Percentiles rank a stretch among this genome's conserved stretches.
Evolutionary conservation across 2,797 vertebrate genomes (phyloP).

Genomic region (Darevskia nairensis): DNA sequence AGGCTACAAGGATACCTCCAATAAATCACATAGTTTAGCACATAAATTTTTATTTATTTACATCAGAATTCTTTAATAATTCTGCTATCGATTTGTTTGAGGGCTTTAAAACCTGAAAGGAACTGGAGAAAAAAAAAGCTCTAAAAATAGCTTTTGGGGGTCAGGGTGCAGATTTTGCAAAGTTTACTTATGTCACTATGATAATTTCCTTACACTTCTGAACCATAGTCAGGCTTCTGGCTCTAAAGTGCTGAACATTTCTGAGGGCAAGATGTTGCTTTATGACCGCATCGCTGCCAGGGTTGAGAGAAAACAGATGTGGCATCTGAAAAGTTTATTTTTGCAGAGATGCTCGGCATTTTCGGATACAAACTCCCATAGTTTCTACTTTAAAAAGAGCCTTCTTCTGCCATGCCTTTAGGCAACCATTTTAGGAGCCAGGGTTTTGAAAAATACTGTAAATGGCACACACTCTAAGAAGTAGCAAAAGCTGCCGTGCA

Average conservation of each 20-base stretch:
- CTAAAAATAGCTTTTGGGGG: too few species aligned
- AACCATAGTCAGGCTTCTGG: conserved; percentile 20
- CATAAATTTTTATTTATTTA: neutral
- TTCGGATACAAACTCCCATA: conserved; percentile 35
- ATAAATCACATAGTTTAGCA: neutral
- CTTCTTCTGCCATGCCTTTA: neutral
- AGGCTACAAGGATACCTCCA: neutral
- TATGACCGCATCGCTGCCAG: conserved; percentile 26
- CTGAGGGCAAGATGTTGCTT: conserved; percentile 35
- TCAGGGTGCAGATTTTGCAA: neutral
- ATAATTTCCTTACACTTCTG: conserved; percentile 40
- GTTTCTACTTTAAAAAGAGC: conserved; percentile 41
- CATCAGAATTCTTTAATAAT: neutral
- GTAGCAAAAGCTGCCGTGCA: conserved; percentile 19
- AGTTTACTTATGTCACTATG: conserved; percentile 9
- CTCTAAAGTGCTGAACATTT: conserved; percentile 7
- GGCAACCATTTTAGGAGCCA: conserved; percentile 28
- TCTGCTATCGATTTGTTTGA: neutral
- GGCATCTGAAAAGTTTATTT: conserved; percentile 38
- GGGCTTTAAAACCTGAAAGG: neutral
- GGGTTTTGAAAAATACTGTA: conserved; percentile 29
- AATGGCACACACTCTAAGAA: conserved; percentile 36
- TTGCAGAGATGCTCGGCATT: conserved; percentile 51
- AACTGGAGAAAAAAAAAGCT: neutral
- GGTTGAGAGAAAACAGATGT: conserved; percentile 56